Evolutionary conservation across 2,888 invertebrate genomes (phyloP), one percentile per base, ranked within the genome.

Genomic region (Apamea monoglypha): DNA sequence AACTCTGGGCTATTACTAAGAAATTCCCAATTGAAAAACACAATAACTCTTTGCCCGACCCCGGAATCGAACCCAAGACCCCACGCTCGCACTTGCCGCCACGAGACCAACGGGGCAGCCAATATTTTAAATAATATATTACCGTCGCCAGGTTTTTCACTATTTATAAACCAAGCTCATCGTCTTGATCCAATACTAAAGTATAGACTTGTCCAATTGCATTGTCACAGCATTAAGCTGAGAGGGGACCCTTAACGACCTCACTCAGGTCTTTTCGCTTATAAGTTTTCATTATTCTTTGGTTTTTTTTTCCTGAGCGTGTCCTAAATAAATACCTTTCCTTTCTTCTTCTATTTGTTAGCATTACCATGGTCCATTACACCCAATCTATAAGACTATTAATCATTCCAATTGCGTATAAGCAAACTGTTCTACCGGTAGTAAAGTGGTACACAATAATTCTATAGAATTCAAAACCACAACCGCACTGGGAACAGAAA

Each of bases 401-500:
- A 40, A 21, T 40, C 0, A 16, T 32, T 32, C 32, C 14, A 40
- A 1, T 47, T 61, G 0, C 18, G 7, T 21, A 61, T 21, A 59
- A 32, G 1, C 36, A 29, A 50, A 40, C 61, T 50, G 1, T 75
- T 18, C 12, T 16, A 36, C 25, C 21, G 8, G 25, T 32, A 56
- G 10, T 61, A 59, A 80, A 29, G 56, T n/a, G 25, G 29, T 36
- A 66, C 3, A 73, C 47, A 21, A 80, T 56, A 66, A 53, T 10
- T 76, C 32, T 18, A 21, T 8, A 76, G 18, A 64, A 73, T 59
- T 59, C 21, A 40, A 25, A 66, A 59, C 56, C 74, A 50, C 40
- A 73, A 80, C 74, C 56, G 12, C 29, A 32, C 64, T 66, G 47
- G 16, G 74, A 74, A 32, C 72, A 74, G 36, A 82, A 80, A 79